Percentiles rank a stretch among this genome's conserved stretches.
These are phyloP conservation scores for Nematolebias whitei DNA, from an alignment of 2,113 vertebrate species.

Conservation along the genomic window DNA sequence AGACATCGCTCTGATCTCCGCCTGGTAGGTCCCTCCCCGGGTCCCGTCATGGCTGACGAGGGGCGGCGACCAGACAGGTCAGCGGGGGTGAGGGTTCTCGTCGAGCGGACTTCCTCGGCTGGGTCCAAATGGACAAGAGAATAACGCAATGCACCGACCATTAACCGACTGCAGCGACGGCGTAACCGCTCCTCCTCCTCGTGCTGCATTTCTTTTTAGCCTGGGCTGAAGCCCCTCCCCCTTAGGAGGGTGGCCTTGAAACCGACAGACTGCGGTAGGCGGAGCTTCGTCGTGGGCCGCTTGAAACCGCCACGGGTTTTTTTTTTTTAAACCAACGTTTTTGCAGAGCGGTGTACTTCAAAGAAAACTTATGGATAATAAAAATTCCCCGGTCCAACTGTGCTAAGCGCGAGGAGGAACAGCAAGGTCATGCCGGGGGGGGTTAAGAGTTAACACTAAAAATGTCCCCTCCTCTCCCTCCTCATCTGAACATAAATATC, in stretches of 20 bases:
- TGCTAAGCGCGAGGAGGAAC: neutral
- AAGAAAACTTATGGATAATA: constrained; percentile 31
- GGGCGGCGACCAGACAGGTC: constrained; percentile 32
- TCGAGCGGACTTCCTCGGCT: constrained; percentile 8
- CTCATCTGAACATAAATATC: constrained; percentile 27
- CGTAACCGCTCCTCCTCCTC: constrained; percentile 14
- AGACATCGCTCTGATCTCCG: constrained; percentile 55
- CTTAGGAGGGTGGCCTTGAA: constrained; percentile 71
- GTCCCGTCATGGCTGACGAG: constrained; percentile 40
- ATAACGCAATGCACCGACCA: neutral
- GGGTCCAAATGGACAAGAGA: neutral
- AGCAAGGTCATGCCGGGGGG: constrained; percentile 13
- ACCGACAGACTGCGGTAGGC: constrained; percentile 50
- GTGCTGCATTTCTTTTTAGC: neutral
- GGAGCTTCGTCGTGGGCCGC: constrained; percentile 42
- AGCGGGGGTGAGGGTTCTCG: constrained; percentile 16
- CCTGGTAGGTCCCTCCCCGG: constrained; percentile 55
- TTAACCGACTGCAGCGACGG: too few relatives aligned
- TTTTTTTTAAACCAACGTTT: constrained; percentile 75
- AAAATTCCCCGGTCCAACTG: neutral
- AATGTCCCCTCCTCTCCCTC: neutral
- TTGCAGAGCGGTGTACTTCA: constrained; percentile 39
- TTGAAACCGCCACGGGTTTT: constrained; percentile 74
- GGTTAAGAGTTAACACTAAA: neutral
- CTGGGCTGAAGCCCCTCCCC: neutral